phyloP scores from a whole-genome alignment of 2,113 vertebrate species.

The Cepphus grylle region DNA sequence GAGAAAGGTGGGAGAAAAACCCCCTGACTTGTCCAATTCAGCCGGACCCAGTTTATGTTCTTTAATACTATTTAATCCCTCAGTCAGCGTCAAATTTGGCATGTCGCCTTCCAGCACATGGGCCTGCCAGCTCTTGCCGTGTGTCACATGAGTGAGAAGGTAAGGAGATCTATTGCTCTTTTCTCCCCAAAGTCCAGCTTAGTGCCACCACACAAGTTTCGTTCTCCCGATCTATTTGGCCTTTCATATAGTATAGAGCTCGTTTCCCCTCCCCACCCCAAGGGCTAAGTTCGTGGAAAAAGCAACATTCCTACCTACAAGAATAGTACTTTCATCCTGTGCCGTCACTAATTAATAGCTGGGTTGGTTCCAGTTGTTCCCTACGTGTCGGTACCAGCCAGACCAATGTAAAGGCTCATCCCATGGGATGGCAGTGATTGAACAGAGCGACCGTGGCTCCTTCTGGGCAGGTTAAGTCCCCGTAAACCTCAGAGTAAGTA shows the following conservation, averaged over 20 bases:
- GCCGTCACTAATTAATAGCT: background rate
- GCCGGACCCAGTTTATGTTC: background rate
- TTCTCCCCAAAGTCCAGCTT: background rate
- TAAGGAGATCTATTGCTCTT: background rate
- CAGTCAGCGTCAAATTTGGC: background rate
- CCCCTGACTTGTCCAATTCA: background rate
- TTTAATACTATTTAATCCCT: background rate
- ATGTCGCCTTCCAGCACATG: rapidly evolving
- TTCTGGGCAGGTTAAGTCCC: background rate
- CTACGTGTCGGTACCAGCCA: rapidly evolving
- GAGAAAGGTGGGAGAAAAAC: background rate
- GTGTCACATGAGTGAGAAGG: background rate
- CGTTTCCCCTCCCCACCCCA: rapidly evolving
- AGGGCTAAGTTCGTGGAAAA: background rate
- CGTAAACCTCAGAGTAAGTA: background rate
- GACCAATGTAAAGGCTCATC: rapidly evolving
- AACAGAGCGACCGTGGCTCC: background rate
- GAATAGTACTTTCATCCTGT: background rate
- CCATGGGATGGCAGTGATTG: rapidly evolving
- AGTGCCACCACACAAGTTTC: background rate
- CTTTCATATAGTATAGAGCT: background rate
- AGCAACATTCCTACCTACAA: background rate
- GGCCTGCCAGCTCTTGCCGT: rapidly evolving
- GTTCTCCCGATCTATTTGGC: background rate
- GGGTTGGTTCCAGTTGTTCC: background rate